Evolutionary conservation across 2,888 invertebrate genomes (phyloP).

Genomic region (Pimpla rufipes): DNA sequence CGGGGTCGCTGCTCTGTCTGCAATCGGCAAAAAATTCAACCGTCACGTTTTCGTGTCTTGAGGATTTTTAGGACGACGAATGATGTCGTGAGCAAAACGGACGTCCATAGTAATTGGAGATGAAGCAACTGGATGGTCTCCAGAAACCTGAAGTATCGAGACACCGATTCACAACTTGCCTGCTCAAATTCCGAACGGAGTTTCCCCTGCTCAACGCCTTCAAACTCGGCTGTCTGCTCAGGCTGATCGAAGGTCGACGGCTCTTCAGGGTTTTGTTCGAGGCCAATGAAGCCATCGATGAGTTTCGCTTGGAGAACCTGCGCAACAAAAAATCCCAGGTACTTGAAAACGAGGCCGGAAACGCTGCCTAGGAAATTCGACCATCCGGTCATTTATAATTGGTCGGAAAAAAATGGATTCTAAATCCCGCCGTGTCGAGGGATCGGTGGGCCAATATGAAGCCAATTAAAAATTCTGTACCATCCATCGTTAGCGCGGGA

Average conservation of each 20-base stretch:
- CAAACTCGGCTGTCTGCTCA: conserved; percentile 73
- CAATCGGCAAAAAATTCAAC: conserved; percentile 1
- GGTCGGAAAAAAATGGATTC: background rate
- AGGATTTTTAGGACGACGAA: background rate
- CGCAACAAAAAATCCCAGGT: background rate
- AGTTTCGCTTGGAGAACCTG: conserved; percentile 83
- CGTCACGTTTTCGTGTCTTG: background rate
- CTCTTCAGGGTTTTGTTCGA: conserved; percentile 85
- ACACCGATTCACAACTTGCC: conserved; percentile 57
- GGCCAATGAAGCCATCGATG: conserved; percentile 83
- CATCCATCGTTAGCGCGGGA: conserved; percentile 88
- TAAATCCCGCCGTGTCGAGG: background rate
- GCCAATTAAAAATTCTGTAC: conserved; percentile 78
- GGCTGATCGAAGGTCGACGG: conserved; percentile 70
- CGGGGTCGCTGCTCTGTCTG: conserved; percentile 72
- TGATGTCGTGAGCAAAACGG: background rate
- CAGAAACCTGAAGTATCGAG: background rate
- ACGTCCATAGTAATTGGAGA: background rate
- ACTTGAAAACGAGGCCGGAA: conserved; percentile 15
- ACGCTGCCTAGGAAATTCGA: background rate
- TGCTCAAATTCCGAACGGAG: conserved; percentile 60
- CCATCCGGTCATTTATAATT: background rate
- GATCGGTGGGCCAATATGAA: no score
- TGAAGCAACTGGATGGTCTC: no score
- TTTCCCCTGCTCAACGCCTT: conserved; percentile 66